phyloP scores from a whole-genome alignment of 2,888 invertebrate genomes.

The Rhingia rostrata region DNA sequence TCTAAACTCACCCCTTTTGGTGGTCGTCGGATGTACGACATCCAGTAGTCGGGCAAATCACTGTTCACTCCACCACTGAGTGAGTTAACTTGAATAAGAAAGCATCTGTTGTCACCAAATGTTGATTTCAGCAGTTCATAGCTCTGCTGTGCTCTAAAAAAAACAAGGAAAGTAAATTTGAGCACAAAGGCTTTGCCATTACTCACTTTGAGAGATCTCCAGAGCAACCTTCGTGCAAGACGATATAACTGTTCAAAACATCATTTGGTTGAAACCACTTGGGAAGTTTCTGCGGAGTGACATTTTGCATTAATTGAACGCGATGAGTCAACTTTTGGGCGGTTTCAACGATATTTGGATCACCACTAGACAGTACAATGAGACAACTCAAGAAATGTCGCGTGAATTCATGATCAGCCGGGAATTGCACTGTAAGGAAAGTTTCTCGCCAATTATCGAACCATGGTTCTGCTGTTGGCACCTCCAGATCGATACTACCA shows the following conservation, averaged over 20 bases:
- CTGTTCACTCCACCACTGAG: constrained; percentile 85
- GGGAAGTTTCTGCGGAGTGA: constrained; percentile 90
- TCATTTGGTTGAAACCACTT: constrained; percentile 91
- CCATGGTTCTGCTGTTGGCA: constrained; percentile 94
- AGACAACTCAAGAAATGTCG: constrained; percentile 94
- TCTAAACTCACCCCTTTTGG: constrained; percentile 83
- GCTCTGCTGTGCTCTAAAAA: constrained; percentile 89
- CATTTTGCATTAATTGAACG: constrained; percentile 90
- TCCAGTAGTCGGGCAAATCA: constrained; percentile 93
- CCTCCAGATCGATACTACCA: constrained; percentile 86
- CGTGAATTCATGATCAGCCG: constrained; percentile 97
- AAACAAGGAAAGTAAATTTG: background rate
- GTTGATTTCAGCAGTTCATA: constrained; percentile 93
- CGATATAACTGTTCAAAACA: constrained; percentile 93
- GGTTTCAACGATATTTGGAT: constrained; percentile 91
- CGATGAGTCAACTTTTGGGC: constrained; percentile 91
- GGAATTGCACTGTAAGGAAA: constrained; percentile 93
- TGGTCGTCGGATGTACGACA: constrained; percentile 88
- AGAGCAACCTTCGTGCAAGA: constrained; percentile 92
- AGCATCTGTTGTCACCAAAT: constrained; percentile 94
- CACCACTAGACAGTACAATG: constrained; percentile 88
- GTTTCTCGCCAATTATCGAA: constrained; percentile 97
- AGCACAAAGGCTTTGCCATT: background rate
- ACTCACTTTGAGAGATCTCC: constrained; percentile 89
- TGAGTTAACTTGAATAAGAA: constrained; percentile 95